Evolutionary conservation across 2,113 vertebrate genomes (phyloP).

Genomic region (Rattus norvegicus): GRCr8 NC_086022.1:183230001-183230500

Average conservation of each 20-base stretch:
- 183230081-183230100: background rate
- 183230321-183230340: background rate
- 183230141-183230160: background rate
- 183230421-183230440: background rate
- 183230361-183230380: background rate
- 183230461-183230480: background rate
- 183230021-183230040: constrained; percentile 64
- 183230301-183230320: background rate
- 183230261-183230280: background rate
- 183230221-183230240: background rate
- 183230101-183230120: constrained; percentile 28
- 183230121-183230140: background rate
- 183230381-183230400: no score
- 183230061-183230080: constrained; percentile 15
- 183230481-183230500: background rate
- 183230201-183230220: background rate
- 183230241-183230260: background rate
- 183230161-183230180: background rate
- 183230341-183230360: background rate
- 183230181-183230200: background rate
- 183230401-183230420: background rate
- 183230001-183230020: constrained; percentile 32
- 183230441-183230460: background rate
- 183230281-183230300: background rate
- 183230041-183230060: background rate